Base-by-base conservation (phyloP, 2,888 invertebrate species). In the Zhengitettix transpicula region DNA sequence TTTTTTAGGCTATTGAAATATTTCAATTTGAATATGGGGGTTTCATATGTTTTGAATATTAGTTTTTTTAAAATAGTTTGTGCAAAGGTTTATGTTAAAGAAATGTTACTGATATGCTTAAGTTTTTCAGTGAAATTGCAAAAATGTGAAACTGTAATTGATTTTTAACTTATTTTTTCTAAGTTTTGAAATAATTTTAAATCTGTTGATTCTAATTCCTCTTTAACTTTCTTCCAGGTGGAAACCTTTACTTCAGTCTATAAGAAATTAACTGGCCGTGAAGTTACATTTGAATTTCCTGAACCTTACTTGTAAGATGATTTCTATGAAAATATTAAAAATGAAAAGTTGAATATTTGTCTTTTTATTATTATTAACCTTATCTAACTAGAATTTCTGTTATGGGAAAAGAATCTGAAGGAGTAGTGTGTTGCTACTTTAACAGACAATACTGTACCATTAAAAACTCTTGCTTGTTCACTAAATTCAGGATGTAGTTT, bases 271-370 rank as follows among this genome's bases (percentile, higher is more conserved):
- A 99, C 98, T 69, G 98, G 98, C 68, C 92, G 98, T 74, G 96
- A 98, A 78, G 98, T 99, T 62, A 90, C 87, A 67, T 99, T 99
- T 76, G 98, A 99, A 81, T 99, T 99, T 80, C 97, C 97, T 65
- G 98, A 99, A 81, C 91, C 94, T 69, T 92, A 89, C 81, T 87
- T 92, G 85, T 91, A 85, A 87, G 47, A 56, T 56, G 53, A 40
- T 55, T 11, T 40, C 47, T 47, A 47, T 14, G 47, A 28, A 28
- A 28, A 47, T n/a, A 47, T 47, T 47, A 47, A 47, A 47, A 47
- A 47, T 47, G 47, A n/a, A 14, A 14, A 47, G 5, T n/a, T 47
- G 8, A 47, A 47, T 14, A 3, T n/a, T n/a, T n/a, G n/a, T n/a
- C n/a, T n/a, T n/a, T n/a, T n/a, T 47, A 12, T 47, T 47, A 3